Evolutionary conservation across 2,888 invertebrate species (phyloP), one percentile per base, ranked within the genome.

Genomic region (Carabus problematicus): DNA sequence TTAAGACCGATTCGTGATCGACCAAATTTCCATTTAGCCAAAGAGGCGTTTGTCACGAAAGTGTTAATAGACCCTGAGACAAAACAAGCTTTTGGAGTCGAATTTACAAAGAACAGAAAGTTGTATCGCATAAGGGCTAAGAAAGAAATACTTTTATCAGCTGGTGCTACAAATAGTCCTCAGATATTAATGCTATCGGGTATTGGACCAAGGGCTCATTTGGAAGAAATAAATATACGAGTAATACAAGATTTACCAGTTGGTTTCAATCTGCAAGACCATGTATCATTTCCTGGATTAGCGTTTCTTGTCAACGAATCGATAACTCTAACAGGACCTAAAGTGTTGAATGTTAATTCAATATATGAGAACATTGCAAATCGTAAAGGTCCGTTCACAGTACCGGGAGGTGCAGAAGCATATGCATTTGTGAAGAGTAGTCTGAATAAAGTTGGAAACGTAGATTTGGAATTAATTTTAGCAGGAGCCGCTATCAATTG

Each of bases 101-200:
- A 91, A 77, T 91, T 92, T 75, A 74, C 84, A 1, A 91, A 91
- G 78, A 84, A 87, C 71, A 84, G 85, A 29, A 81, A 77, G 76
- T 84, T 83, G 75, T 87, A 81, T 70, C 74, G 77, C 1, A 83
- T 85, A 0, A 78, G 80, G 3, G 92, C 91, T 1, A 85, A 83
- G 11, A 92, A 89, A 72, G 95, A 93, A 81, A 87, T 95, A 0
- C 86, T 95, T 63, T 80, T 95, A 39, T 88, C 91, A 7, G 93
- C 93, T 0, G 95, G 96, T 2, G 83, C 91, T 0, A 88, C 96
- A 39, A 93, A 92, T 73, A 92, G 93, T 1, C 94, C 96, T 0
- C 95, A 95, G 77, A 79, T 96, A 3, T 80, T 96, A 55, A 91
- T 95, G 92, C 79, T 95, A 11, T 94, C 94, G 0, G 95, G 95